These are phyloP conservation scores for Cotesia typhae DNA, from an alignment of 1,140 invertebrate genomes.

Conservation along the genomic window DNA sequence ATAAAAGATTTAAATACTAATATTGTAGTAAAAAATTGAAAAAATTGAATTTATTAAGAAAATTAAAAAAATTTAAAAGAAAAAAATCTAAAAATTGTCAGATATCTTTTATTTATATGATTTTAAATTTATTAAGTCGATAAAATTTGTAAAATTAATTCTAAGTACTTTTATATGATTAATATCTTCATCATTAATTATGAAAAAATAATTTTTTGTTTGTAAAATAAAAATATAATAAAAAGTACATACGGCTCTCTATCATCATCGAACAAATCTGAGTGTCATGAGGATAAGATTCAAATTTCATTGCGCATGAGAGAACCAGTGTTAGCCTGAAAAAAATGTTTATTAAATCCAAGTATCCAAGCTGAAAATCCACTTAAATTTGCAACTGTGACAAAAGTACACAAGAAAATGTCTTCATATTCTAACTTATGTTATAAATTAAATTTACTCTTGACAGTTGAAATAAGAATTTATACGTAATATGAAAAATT, in stretches of 20 bases:
- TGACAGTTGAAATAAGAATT: conserved; percentile 14
- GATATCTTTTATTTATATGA: no score
- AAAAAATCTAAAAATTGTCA: no score
- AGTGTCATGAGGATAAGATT: conserved; percentile 89
- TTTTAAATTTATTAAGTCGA: no score
- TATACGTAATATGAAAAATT: background rate
- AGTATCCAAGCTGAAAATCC: conserved; percentile 23
- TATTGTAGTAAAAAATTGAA: no score
- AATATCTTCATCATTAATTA: background rate
- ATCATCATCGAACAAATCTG: conserved; percentile 93
- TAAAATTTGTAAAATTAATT: no score
- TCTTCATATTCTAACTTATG: background rate
- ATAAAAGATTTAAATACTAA: no score
- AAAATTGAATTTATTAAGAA: no score
- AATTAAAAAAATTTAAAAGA: no score
- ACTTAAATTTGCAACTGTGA: background rate
- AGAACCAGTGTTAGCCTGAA: conserved; percentile 84
- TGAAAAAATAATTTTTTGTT: no score
- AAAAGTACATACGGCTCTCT: conserved; percentile 80
- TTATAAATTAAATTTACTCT: background rate
- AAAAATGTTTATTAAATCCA: conserved; percentile 40
- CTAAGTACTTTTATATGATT: background rate
- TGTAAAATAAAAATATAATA: conserved; percentile 50
- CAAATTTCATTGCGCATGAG: conserved; percentile 93
- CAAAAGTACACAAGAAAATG: background rate